Conservation (phyloP, 2,888 invertebrate genomes). For the Synergus umbraculus region DNA sequence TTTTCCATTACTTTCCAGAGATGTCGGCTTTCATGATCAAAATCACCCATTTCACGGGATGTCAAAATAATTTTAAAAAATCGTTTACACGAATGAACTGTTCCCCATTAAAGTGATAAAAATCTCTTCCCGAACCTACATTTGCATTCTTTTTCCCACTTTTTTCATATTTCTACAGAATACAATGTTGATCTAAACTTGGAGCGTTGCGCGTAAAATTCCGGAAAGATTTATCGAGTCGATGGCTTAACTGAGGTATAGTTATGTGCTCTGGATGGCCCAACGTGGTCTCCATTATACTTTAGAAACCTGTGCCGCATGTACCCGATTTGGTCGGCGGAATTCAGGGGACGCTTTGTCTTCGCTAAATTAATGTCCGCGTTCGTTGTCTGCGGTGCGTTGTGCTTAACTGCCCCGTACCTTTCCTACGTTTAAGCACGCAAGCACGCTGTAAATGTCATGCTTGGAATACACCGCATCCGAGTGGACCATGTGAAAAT, state of each 20-base stretch:
- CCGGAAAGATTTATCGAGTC: conserved; percentile 50
- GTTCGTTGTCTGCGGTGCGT: conserved; percentile 47
- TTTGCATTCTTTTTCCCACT: not conserved
- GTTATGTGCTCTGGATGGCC: conserved; percentile 47
- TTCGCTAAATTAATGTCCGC: conserved; percentile 54
- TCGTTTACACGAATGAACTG: too few species aligned
- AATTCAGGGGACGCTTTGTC: conserved; percentile 54
- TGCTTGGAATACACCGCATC: conserved; percentile 37
- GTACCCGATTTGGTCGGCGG: conserved; percentile 52
- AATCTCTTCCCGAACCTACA: not conserved
- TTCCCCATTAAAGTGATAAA: too few species aligned
- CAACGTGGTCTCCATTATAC: conserved; percentile 48
- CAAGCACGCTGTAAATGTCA: conserved; percentile 51
- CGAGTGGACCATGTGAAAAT: conserved; percentile 29
- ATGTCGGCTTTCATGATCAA: not conserved
- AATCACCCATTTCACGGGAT: not conserved
- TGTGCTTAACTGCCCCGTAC: conserved; percentile 49
- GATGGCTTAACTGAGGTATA: conserved; percentile 44
- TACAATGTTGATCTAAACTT: not conserved
- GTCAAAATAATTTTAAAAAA: too few species aligned
- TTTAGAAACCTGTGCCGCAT: conserved; percentile 50
- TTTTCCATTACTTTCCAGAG: conserved; percentile 51
- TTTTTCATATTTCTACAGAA: not conserved
- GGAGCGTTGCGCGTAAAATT: conserved; percentile 44
- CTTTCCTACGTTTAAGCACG: conserved; percentile 49